Conservation (phyloP, 1,140 invertebrate genomes). For the Euura lappo region DNA sequence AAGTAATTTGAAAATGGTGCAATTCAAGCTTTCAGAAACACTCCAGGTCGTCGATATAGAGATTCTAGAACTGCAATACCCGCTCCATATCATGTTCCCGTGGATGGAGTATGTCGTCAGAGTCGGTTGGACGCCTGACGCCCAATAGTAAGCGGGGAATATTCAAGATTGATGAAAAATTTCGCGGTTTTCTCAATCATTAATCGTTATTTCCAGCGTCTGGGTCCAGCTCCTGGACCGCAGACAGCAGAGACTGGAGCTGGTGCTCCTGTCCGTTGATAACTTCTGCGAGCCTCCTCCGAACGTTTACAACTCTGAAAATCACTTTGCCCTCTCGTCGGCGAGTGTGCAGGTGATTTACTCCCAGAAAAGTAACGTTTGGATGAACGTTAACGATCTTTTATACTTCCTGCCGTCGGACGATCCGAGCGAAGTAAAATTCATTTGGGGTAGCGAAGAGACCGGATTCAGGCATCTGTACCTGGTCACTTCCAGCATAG, state of each 20-base stretch:
- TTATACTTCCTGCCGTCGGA: conserved; percentile 80
- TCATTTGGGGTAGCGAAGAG: conserved; percentile 93
- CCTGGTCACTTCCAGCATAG: conserved; percentile 68
- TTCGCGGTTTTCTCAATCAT: not conserved
- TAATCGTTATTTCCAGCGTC: conserved; percentile 67
- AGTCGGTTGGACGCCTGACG: conserved; percentile 91
- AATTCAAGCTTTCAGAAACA: conserved; percentile 76
- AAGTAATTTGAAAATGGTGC: conserved; percentile 86
- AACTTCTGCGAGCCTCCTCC: conserved; percentile 74
- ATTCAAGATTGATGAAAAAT: conserved; percentile 15
- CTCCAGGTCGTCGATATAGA: conserved; percentile 71
- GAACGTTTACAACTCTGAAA: conserved; percentile 61
- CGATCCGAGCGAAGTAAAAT: conserved; percentile 66
- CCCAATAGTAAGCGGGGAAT: conserved; percentile 74
- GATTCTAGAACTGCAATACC: conserved; percentile 74
- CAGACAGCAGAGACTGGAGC: conserved; percentile 80
- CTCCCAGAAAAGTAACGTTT: conserved; percentile 76
- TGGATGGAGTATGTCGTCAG: conserved; percentile 94
- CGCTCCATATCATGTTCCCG: conserved; percentile 79
- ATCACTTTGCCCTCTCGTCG: conserved; percentile 61
- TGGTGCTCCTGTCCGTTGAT: conserved; percentile 74
- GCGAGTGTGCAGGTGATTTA: conserved; percentile 71
- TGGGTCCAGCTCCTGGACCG: conserved; percentile 90
- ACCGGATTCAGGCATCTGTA: conserved; percentile 92
- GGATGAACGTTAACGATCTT: conserved; percentile 93